A percentile compares a stretch with the other conserved stretches of the same genome.
Conservation (phyloP, 2,113 vertebrate genomes). For the Coptodon bakossiorum region DNA sequence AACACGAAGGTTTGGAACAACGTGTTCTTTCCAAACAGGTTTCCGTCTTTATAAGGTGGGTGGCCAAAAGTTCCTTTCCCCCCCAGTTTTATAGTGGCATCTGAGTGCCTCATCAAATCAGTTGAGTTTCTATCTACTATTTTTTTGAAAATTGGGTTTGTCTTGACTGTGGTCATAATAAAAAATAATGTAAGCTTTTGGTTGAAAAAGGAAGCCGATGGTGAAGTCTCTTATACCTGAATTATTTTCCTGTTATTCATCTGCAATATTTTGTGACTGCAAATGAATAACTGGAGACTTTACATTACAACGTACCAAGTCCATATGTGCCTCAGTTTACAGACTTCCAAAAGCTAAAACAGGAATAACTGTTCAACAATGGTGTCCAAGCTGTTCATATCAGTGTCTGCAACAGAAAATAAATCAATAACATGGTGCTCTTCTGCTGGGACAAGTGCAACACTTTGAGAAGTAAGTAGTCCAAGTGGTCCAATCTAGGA, state of each 20-base stretch:
- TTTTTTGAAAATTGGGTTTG: background rate
- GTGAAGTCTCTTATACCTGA: background rate
- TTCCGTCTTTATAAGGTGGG: background rate
- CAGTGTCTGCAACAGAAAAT: background rate
- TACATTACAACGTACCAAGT: background rate
- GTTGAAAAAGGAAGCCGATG: background rate
- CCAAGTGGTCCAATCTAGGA: background rate
- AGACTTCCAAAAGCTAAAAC: background rate
- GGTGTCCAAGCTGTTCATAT: background rate
- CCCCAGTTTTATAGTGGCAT: background rate
- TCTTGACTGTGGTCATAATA: background rate
- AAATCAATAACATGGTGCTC: background rate
- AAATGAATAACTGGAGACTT: background rate
- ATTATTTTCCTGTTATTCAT: background rate
- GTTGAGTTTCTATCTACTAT: background rate
- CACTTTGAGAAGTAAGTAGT: background rate
- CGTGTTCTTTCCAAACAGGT: background rate
- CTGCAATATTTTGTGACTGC: background rate
- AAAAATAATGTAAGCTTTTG: accelerated
- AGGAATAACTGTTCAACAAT: background rate
- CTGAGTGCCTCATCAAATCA: background rate
- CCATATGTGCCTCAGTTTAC: background rate
- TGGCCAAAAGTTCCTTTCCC: background rate
- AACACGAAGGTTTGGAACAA: background rate
- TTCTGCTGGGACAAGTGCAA: background rate